phyloP scores from a whole-genome alignment of 2,113 vertebrate species.

The Peromyscus maniculatus region DNA sequence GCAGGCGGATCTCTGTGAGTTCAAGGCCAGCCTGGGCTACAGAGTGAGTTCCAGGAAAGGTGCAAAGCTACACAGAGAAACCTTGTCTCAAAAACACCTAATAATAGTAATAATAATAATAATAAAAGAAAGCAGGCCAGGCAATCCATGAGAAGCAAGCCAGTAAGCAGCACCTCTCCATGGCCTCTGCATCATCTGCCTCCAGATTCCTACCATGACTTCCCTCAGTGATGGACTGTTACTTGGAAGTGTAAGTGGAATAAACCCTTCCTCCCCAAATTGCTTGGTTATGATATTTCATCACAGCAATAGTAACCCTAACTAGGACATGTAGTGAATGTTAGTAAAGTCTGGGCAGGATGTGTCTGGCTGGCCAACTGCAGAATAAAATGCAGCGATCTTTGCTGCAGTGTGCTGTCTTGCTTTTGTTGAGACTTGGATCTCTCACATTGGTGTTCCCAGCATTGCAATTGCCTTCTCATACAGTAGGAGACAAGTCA shows the following conservation, averaged over 20 bases:
- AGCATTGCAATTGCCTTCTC: slow-evolving; percentile 41
- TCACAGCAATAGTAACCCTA: neutral
- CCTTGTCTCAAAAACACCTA: too few species aligned
- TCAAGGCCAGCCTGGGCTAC: too few species aligned
- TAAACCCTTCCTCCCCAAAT: neutral
- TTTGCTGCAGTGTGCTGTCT: neutral
- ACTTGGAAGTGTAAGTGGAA: neutral
- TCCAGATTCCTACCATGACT: neutral
- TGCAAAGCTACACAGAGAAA: too few species aligned
- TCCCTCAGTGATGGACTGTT: neutral
- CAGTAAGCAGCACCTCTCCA: neutral
- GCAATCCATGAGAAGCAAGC: neutral
- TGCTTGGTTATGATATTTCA: neutral
- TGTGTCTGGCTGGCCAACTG: slow-evolving; percentile 36
- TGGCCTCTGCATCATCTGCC: neutral
- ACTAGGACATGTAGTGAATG: neutral
- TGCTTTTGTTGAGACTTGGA: slow-evolving; percentile 65
- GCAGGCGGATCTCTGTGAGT: too few species aligned
- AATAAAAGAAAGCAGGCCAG: neutral
- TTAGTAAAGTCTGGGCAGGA: slow-evolving; percentile 31
- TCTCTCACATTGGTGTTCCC: slow-evolving; percentile 38
- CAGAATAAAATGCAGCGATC: neutral
- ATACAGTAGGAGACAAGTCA: slow-evolving; percentile 28
- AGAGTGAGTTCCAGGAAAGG: too few species aligned
- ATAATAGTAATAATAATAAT: too few species aligned